These are phyloP conservation scores for Lithophane semibrunnea DNA, from an alignment of 2,888 invertebrate genomes.

Conservation along the genomic window DNA sequence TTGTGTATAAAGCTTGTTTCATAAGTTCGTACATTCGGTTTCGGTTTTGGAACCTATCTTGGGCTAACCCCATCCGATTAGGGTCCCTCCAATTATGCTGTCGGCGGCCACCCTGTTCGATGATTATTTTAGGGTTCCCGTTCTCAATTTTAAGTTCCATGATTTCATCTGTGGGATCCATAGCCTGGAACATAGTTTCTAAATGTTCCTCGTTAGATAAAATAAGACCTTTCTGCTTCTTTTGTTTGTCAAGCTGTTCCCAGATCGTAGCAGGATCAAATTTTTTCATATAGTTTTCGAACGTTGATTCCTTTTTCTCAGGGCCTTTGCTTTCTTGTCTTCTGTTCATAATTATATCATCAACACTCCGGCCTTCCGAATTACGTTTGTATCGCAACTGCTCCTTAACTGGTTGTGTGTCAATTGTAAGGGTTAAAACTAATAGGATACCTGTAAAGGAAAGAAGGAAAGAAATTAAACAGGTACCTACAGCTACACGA, in stretches of 20 bases:
- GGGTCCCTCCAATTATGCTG: slow-evolving; percentile 59
- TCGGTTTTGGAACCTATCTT: slow-evolving; percentile 66
- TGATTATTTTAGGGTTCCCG: slow-evolving; percentile 54
- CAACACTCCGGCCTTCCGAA: background rate
- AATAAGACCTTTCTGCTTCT: slow-evolving; percentile 57
- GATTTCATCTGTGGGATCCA: slow-evolving; percentile 76
- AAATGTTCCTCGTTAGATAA: slow-evolving; percentile 64
- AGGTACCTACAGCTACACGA: background rate
- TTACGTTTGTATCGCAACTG: background rate
- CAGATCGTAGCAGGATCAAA: slow-evolving; percentile 71
- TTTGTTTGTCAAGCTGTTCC: slow-evolving; percentile 69
- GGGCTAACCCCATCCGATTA: fast-evolving
- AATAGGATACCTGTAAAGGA: slow-evolving; percentile 32
- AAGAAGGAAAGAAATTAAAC: background rate
- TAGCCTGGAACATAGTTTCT: slow-evolving; percentile 66
- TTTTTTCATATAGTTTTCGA: slow-evolving; percentile 58
- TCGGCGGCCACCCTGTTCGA: slow-evolving; percentile 64
- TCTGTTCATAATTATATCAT: background rate
- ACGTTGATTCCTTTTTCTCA: slow-evolving; percentile 61
- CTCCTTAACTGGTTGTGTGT: slow-evolving; percentile 10
- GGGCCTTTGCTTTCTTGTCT: background rate
- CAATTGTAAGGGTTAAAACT: slow-evolving; percentile 14
- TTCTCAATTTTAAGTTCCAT: slow-evolving; percentile 69
- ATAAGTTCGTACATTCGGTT: slow-evolving; percentile 76
- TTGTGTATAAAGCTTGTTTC: slow-evolving; percentile 79